Evolutionary conservation across 2,113 vertebrate species (phyloP).

Genomic region (Oreocharis arfaki): DNA sequence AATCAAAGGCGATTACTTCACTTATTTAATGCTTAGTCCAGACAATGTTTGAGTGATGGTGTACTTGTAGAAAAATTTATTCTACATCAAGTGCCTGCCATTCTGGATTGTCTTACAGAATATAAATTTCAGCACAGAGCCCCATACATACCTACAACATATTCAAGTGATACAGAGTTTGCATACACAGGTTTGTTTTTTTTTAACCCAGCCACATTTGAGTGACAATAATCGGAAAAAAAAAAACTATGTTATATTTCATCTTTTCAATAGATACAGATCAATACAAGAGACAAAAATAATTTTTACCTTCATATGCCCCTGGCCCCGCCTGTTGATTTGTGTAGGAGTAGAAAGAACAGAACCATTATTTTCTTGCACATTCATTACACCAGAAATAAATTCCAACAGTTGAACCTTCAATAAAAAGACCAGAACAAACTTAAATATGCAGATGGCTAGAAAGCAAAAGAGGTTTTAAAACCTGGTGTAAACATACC

Average conservation of each 20-base stretch:
- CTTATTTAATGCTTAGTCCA: neutral
- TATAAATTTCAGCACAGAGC: neutral
- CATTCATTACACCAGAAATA: conserved; percentile 66
- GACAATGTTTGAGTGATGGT: neutral
- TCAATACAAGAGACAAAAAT: neutral
- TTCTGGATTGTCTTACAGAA: neutral
- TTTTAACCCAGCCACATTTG: neutral
- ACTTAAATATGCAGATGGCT: neutral
- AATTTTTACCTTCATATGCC: conserved; percentile 64
- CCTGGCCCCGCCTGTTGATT: neutral
- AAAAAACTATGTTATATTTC: neutral
- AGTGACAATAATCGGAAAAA: neutral
- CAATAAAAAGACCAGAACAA: neutral
- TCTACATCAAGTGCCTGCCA: neutral
- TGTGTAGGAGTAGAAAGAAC: conserved; percentile 58
- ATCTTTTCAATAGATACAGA: neutral
- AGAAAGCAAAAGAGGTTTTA: neutral
- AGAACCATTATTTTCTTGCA: conserved; percentile 1
- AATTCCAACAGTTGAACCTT: conserved; percentile 85
- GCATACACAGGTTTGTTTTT: neutral
- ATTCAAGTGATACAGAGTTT: neutral
- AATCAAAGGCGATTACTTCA: neutral
- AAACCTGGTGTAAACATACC: neutral
- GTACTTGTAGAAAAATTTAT: neutral
- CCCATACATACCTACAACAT: neutral